Conservation (phyloP, 2,888 invertebrate species). For the Cerceris rybyensis region DNA sequence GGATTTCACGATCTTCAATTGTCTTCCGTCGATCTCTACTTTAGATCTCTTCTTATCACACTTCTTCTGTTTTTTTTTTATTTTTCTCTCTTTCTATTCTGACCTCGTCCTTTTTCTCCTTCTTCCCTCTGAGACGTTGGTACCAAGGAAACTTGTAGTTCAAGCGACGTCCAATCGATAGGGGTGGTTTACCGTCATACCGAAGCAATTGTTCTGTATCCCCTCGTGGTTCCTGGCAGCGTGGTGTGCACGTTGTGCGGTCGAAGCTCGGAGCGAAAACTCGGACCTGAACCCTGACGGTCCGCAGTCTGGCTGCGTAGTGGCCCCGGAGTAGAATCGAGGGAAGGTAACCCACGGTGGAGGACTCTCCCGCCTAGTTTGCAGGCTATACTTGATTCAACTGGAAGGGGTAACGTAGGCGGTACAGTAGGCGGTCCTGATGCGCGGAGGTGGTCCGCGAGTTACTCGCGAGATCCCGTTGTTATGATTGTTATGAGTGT, state of each 20-base stretch:
- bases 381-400: conserved; percentile 34
- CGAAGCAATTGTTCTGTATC: background rate
- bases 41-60: conserved; percentile 23
- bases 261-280: conserved; percentile 68
- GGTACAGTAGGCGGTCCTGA: conserved; percentile 74
- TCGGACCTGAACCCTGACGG: conserved; percentile 77
- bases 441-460: conserved; percentile 81
- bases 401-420: conserved; percentile 64
- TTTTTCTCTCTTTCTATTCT: background rate
- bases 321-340: conserved; percentile 72
- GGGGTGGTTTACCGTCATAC: background rate
- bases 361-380: conserved; percentile 62
- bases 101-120: background rate
- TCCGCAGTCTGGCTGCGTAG: conserved; percentile 82
- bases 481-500: conserved; percentile 81
- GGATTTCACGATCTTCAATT: conserved; percentile 25
- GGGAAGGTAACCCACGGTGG: conserved; percentile 67
- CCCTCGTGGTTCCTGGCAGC: conserved; percentile 51
- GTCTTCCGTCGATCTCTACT: background rate
- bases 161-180: conserved; percentile 19
- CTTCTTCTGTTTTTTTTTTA: conserved; percentile 20
- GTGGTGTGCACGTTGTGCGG: conserved; percentile 76
- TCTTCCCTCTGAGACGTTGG: background rate
- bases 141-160: background rate
- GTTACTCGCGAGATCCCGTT: conserved; percentile 79